A percentile compares a stretch with the other conserved stretches of the same genome.
Evolutionary conservation across 2,113 vertebrate genomes (phyloP).

Genomic region (Camarhynchus parvulus): DNA sequence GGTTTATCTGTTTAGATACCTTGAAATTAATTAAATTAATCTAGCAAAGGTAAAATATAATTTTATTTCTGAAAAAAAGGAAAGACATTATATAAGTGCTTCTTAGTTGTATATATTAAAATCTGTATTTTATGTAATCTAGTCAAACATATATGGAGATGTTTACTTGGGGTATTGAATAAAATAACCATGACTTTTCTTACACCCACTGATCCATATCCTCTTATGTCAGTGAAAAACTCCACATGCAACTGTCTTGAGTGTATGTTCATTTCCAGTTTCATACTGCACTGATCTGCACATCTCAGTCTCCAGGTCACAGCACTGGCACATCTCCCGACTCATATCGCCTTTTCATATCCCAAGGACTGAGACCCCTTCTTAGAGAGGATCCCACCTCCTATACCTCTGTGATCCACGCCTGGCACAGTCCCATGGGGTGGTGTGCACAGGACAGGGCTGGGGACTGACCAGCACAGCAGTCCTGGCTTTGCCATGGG

Average conservation of each 20-base stretch:
- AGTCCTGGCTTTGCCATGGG: neutral
- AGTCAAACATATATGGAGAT: neutral
- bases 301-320: neutral
- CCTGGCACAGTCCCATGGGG: neutral
- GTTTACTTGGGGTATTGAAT: neutral
- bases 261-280: neutral
- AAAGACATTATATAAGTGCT: neutral
- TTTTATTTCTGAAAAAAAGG: neutral
- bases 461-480: fast-evolving
- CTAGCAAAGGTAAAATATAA: neutral
- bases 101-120: neutral
- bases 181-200: neutral
- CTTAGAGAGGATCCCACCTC: neutral
- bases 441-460: neutral
- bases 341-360: neutral
- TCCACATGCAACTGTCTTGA: neutral
- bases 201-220: neutral
- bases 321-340: neutral
- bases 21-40: neutral
- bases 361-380: neutral
- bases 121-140: neutral
- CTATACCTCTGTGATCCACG: neutral
- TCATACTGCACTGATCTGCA: neutral
- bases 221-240: neutral
- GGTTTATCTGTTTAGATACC: neutral